Base-by-base conservation (phyloP, 1,140 invertebrate genomes). In the Ceratina japonica region DNA sequence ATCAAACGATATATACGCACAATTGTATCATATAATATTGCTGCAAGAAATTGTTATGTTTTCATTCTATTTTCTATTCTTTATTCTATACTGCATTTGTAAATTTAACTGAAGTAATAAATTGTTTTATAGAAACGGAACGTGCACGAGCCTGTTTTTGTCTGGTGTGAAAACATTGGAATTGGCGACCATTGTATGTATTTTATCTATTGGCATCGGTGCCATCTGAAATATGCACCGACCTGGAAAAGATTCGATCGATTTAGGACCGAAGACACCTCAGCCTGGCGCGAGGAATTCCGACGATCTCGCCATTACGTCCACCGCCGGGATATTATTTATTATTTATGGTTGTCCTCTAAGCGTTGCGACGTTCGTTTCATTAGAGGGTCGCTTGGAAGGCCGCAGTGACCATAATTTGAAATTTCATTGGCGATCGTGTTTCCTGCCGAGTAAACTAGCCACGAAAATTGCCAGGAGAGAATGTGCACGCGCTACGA, bases 161-260 rank as follows among this genome's bases (percentile, higher is more conserved):
- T 44, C 37, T 44, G 37, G 7, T 44, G 37, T 44, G 10, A 44
- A 44, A 10, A 44, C 37, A 44, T 2, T 7, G 37, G 37, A 44
- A 44, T 44, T 44, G 5, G 52, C 52, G 16, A 54, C 79, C 74
- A 78, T 84, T 85, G 84, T 75, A 44, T 74, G 69, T 72, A 72
- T 81, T 51, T 69, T 63, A 79, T 79, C 75, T 63, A n/a, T 63
- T 81, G 79, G 79, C 79, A 81, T 81, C 65, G 79, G 70, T 84
- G 78, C 62, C 69, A 66, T 58, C 66, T 84, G 81, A 83, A 84
- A 83, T 71, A 75, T 74, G 81, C 75, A 72, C 75, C 49, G 68
- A 63, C 75, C 75, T 63, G 75, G 75, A 79, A 79, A 75, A 79
- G 75, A 51, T 65, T 79, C 63, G 77, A 79, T 79, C 77, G 72